phyloP scores from a whole-genome alignment of 2,888 invertebrate genomes.

The Euspilapteryx auroguttella region DNA sequence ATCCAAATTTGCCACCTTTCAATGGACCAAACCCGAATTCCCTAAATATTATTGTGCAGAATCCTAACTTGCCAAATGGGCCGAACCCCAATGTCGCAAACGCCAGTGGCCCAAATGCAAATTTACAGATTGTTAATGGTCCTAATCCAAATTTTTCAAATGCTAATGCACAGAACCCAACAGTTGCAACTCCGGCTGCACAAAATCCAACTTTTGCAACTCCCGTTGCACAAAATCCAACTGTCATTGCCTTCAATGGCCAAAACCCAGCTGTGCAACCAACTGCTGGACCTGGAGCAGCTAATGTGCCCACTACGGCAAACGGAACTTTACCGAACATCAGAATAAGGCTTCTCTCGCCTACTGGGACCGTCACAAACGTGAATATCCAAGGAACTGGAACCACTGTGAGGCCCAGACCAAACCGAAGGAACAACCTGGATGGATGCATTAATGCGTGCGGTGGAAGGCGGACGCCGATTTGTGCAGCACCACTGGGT shows the following conservation, averaged over 20 bases:
- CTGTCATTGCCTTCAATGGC: not conserved
- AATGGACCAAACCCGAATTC: too few species aligned
- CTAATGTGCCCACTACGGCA: too few species aligned
- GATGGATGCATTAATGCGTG: slow-evolving; percentile 34
- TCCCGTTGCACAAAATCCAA: not conserved
- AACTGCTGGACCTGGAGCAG: too few species aligned
- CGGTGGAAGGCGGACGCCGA: slow-evolving; percentile 25
- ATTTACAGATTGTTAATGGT: too few species aligned
- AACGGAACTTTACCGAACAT: too few species aligned
- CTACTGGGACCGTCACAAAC: slow-evolving; percentile 33
- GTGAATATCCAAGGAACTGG: slow-evolving; percentile 19
- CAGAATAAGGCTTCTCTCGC: slow-evolving; percentile 31
- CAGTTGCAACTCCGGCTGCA: not conserved
- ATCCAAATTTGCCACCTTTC: too few species aligned
- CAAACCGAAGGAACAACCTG: slow-evolving; percentile 26
- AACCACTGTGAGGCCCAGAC: slow-evolving; percentile 9
- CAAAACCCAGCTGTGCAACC: slow-evolving; percentile 7
- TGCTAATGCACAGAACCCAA: not conserved
- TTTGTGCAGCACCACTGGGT: slow-evolving; percentile 34
- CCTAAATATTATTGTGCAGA: too few species aligned
- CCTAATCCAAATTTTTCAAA: not conserved
- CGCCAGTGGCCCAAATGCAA: too few species aligned
- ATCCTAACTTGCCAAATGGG: too few species aligned
- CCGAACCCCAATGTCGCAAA: too few species aligned
- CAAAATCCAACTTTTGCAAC: not conserved